Conservation (phyloP, 2,113 vertebrate genomes). For the Phasianus colchicus region DNA sequence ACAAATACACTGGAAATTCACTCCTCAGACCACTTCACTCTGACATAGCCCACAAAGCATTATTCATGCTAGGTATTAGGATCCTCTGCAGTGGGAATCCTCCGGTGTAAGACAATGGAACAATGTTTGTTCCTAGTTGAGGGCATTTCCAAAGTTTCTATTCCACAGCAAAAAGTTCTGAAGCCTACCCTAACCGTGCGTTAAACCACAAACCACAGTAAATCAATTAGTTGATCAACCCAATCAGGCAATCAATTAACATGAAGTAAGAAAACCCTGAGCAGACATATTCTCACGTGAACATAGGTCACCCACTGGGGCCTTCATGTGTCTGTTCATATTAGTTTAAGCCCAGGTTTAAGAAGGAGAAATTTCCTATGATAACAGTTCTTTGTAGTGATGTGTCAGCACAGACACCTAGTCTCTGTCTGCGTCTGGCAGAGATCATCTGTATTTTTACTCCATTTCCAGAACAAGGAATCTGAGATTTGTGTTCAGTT, state of each 20-base stretch:
- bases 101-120: fast-evolving
- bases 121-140: fast-evolving
- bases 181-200: not conserved
- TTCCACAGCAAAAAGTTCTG: not conserved
- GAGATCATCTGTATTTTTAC: constrained; percentile 28
- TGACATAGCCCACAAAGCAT: not conserved
- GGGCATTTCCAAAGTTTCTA: not conserved
- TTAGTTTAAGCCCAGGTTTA: constrained; percentile 56
- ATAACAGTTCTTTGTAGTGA: constrained; percentile 62
- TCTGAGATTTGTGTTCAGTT: constrained; percentile 1
- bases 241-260: constrained; percentile 70
- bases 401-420: constrained; percentile 64
- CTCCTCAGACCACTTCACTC: not conserved
- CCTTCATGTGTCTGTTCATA: constrained; percentile 41
- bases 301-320: constrained; percentile 17
- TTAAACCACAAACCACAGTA: constrained; percentile 56
- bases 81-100: not conserved
- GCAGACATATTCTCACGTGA: constrained; percentile 20
- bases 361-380: constrained; percentile 60
- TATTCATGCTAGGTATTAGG: not conserved
- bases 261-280: constrained; percentile 62
- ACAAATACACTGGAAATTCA: not conserved
- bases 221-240: constrained; percentile 69
- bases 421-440: not conserved
- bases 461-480: constrained; percentile 28